Evolutionary conservation across 1,140 invertebrate species (phyloP).

Genomic region (Sycophaga agraensis): DNA sequence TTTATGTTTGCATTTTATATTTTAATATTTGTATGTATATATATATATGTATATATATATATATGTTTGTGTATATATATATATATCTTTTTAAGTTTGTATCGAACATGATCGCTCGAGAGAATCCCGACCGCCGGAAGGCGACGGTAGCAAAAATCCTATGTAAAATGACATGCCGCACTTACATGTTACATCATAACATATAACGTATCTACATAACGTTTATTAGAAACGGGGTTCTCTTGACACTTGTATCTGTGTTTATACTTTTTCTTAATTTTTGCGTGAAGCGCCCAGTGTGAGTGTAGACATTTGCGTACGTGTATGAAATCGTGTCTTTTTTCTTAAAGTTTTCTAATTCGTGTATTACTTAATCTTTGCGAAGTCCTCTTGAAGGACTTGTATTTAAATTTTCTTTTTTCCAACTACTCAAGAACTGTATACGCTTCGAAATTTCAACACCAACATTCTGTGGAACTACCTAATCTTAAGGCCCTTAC

Average conservation of each 20-base stretch:
- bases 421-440: conserved; percentile 6
- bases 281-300: neutral
- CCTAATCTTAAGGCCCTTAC: neutral
- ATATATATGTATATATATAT: conserved; percentile 1
- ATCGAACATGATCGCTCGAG: conserved; percentile 29
- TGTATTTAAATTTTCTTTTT: conserved; percentile 8
- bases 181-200: conserved; percentile 25
- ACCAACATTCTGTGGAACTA: neutral
- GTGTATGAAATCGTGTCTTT: neutral
- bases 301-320: neutral
- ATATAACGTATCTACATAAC: conserved; percentile 30
- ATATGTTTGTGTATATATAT: neutral
- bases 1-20: conserved; percentile 13
- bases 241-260: neutral
- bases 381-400: neutral
- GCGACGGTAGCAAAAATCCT: conserved; percentile 23
- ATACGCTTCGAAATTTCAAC: conserved; percentile 1
- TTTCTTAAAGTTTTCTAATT: neutral
- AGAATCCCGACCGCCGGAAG: conserved; percentile 18
- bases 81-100: conserved; percentile 18
- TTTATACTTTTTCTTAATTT: neutral
- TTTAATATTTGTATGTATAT: conserved; percentile 4
- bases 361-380: neutral
- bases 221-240: conserved; percentile 11
- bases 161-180: conserved; percentile 37